Base-by-base conservation (phyloP, 2,888 invertebrate species). In the Uloborus plumipes region DNA sequence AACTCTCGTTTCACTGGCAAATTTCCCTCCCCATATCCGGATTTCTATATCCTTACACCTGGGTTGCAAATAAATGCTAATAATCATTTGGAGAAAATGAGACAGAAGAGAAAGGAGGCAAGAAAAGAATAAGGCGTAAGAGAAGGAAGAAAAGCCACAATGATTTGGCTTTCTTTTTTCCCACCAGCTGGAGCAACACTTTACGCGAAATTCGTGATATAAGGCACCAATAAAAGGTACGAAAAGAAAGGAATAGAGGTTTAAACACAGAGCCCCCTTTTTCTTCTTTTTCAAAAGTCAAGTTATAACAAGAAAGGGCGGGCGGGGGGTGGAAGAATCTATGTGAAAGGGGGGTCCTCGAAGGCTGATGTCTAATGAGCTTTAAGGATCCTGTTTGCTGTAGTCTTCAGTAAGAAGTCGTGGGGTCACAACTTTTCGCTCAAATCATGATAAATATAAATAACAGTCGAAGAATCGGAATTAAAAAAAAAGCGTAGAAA, bases 51-150 rank as follows among this genome's bases (percentile, higher is more conserved):
- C 53, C 59, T 78, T 72, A 72, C 72, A 78, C 78, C 78, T 78
- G 78, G 59, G 66, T 51, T 59, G 72, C 78, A 78, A 78, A 78
- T 72, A 78, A 72, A 72, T 78, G 72, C 71, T 78, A 78, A 78
- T 78, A 78, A 78, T 72, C 78, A 53, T 51, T 67, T 53, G 22
- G 31, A 16, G 31, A 50, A 66, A 75, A 26, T n/a, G n/a, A 18
- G 59, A 58, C 26, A 50, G 22, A 18, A 53, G 62, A 59, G 26
- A 26, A 64, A 65, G 49, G 55, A 20, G 64, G 26, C 18, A 47
- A 20, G 39, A 64, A 39, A 47, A 26, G 39, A 39, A 39, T 39
- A 39, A 39, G 11, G 39, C 39, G 39, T 39, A 39, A 39, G 39
- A 39, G 39, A 39, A 39, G 39, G 39, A 39, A 39, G 39, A 39